Percentiles rank a stretch among this genome's conserved stretches.
These are phyloP conservation scores for Amphipoea oculea DNA, from an alignment of 2,888 invertebrate genomes.

Conservation along the genomic window DNA sequence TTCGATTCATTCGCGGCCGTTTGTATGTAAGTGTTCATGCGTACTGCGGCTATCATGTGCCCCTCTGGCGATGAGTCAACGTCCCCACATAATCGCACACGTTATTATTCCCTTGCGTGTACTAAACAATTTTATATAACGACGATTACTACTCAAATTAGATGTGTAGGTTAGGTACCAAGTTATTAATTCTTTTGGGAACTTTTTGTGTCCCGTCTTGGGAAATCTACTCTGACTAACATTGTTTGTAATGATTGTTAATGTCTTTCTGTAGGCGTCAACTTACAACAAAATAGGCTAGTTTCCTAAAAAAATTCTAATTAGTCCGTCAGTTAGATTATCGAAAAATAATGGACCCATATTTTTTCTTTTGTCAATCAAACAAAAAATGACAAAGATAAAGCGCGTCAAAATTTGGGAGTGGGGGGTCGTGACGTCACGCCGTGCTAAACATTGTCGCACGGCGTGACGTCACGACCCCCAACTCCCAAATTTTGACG, in stretches of 20 bases:
- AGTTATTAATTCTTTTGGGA: conserved; percentile 10
- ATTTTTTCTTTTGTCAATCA: no score
- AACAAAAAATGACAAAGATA: no score
- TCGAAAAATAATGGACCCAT: no score
- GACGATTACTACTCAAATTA: conserved; percentile 37
- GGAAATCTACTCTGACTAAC: neutral
- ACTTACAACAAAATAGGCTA: neutral
- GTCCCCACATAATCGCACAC: conserved; percentile 65
- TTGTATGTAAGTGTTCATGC: conserved; percentile 58
- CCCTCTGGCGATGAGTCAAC: conserved; percentile 70
- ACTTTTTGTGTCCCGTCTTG: conserved; percentile 20
- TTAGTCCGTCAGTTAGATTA: no score
- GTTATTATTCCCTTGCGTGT: conserved; percentile 74
- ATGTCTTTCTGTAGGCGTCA: neutral
- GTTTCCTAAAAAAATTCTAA: no score
- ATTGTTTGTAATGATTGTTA: neutral
- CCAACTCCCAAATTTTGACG: no score
- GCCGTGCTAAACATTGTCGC: no score
- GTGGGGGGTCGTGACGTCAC: no score
- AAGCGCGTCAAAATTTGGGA: no score
- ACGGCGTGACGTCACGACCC: no score
- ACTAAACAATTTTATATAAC: conserved; percentile 70
- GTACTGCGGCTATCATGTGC: conserved; percentile 58
- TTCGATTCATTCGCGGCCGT: conserved; percentile 56
- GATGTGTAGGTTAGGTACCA: conserved; percentile 2